Evolutionary conservation across 2,888 invertebrate species (phyloP).

Genomic region (Drosophila limbata): DNA sequence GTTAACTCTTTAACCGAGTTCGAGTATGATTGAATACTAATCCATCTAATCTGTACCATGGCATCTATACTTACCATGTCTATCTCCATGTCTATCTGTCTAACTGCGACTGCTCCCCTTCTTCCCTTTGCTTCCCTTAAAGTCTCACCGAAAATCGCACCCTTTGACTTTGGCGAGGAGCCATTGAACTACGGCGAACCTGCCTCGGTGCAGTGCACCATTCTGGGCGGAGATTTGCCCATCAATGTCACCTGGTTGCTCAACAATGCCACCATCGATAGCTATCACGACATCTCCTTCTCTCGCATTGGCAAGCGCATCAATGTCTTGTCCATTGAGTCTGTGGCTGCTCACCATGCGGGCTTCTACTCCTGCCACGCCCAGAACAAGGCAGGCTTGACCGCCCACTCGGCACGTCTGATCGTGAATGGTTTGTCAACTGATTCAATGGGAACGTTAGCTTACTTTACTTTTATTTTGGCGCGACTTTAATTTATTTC

Average conservation of each 20-base stretch:
- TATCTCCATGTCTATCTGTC: not conserved
- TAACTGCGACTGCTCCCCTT: not conserved
- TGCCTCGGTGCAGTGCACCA: slow-evolving; percentile 87
- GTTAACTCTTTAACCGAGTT: slow-evolving; percentile 32
- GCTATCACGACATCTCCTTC: slow-evolving; percentile 86
- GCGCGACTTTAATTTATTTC: slow-evolving; percentile 10
- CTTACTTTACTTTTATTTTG: slow-evolving; percentile 1
- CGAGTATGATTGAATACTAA: slow-evolving; percentile 84
- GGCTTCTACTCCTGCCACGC: slow-evolving; percentile 91
- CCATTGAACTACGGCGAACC: slow-evolving; percentile 88
- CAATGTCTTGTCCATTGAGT: slow-evolving; percentile 87
- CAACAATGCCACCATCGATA: slow-evolving; percentile 84
- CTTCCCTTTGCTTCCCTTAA: slow-evolving; percentile 24
- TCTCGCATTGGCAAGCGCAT: slow-evolving; percentile 89
- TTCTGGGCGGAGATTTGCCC: slow-evolving; percentile 88
- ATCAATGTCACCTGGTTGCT: slow-evolving; percentile 88
- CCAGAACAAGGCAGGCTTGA: slow-evolving; percentile 88
- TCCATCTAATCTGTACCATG: slow-evolving; percentile 51
- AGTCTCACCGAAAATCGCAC: slow-evolving; percentile 87
- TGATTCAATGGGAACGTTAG: not conserved
- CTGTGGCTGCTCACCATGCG: slow-evolving; percentile 87
- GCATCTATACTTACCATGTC: slow-evolving; percentile 12
- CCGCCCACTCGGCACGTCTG: slow-evolving; percentile 87
- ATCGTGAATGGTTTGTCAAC: slow-evolving; percentile 87
- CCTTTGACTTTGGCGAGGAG: slow-evolving; percentile 88